Evolutionary conservation across 2,113 vertebrate genomes (phyloP), one percentile per base, ranked within the genome.

Genomic region (Cochlearius cochlearius): DNA sequence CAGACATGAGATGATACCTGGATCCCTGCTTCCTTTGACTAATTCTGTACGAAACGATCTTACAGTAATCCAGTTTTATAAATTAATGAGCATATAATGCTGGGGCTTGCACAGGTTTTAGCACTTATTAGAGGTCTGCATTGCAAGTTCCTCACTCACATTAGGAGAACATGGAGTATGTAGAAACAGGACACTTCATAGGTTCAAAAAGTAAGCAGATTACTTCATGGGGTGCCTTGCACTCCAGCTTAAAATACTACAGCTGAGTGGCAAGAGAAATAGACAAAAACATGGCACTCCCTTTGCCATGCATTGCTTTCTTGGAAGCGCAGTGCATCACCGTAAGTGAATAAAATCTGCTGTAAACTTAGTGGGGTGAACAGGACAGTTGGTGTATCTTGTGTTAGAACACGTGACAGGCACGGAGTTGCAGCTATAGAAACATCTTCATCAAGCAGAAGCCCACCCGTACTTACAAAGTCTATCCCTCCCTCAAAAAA

Each of bases 401-500:
- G 11, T 87, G 13, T 27, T 67, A 78, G 32, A 78, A 75, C 0
- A 1, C 7, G 19, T 11, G 38, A 74, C 11, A 62, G 22, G 11
- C 15, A 27, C 26, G 27, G 13, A 84, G 9, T 8, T 66, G 7
- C 36, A 60, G 36, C 32, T 71, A 13, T 7, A 67, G n/a, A 77
- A 84, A 36, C 12, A 23, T 50, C 34, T 64, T 9, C 52, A 69
- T 29, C 53, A 72, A 47, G 20, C 9, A 67, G 34, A 47, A 78
- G 5, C 8, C 15, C 26, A 49, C 5, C 6, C 14, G 34, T 38
- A 26, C 2, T 52, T 63, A 50, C 1, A 2, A 81, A 6, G 0
- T 22, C 29, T 14, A 47, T 10, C 15, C 11, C 10, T 91, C 20
- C 27, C 29, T 62, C 10, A 36, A 67, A 75, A 80, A 52, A 3